Evolutionary conservation across 2,113 vertebrate species (phyloP).

Genomic region (Oxygymnocypris stewartii): DNA sequence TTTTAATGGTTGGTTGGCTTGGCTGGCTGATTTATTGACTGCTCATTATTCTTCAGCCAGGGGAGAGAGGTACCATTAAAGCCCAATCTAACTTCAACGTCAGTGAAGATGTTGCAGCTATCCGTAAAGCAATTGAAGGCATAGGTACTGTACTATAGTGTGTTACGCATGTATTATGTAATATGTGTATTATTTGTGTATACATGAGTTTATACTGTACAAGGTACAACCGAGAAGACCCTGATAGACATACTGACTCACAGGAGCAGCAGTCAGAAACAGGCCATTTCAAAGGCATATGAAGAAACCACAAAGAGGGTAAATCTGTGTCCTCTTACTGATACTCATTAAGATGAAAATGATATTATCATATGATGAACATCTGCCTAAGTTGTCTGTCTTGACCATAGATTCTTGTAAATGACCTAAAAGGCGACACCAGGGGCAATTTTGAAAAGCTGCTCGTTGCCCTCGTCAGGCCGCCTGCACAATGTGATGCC

Average conservation of each 20-base stretch:
- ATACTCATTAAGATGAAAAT: neutral
- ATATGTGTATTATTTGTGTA: neutral
- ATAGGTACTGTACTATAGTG: slow-evolving; percentile 64
- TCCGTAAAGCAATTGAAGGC: slow-evolving; percentile 76
- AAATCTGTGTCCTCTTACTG: neutral
- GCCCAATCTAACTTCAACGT: slow-evolving; percentile 69
- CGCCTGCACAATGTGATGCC: slow-evolving; percentile 74
- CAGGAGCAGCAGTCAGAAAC: slow-evolving; percentile 73
- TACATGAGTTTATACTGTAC: neutral
- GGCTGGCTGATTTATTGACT: neutral
- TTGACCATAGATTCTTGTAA: slow-evolving; percentile 68
- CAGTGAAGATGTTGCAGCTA: slow-evolving; percentile 67
- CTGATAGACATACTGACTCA: slow-evolving; percentile 75
- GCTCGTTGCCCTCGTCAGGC: slow-evolving; percentile 73
- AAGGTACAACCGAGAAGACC: slow-evolving; percentile 76
- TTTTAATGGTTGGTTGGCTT: neutral
- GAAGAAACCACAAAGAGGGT: slow-evolving; percentile 70
- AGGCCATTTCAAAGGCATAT: slow-evolving; percentile 75
- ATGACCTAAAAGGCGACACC: slow-evolving; percentile 79
- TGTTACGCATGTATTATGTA: slow-evolving; percentile 43
- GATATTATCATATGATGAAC: neutral
- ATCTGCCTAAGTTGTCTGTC: neutral
- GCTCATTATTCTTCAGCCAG: slow-evolving; percentile 60
- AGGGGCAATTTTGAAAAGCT: slow-evolving; percentile 70
- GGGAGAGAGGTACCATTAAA: slow-evolving; percentile 69